Evolutionary conservation across 2,888 invertebrate species (phyloP).

Genomic region (Lochmaea capreae): DNA sequence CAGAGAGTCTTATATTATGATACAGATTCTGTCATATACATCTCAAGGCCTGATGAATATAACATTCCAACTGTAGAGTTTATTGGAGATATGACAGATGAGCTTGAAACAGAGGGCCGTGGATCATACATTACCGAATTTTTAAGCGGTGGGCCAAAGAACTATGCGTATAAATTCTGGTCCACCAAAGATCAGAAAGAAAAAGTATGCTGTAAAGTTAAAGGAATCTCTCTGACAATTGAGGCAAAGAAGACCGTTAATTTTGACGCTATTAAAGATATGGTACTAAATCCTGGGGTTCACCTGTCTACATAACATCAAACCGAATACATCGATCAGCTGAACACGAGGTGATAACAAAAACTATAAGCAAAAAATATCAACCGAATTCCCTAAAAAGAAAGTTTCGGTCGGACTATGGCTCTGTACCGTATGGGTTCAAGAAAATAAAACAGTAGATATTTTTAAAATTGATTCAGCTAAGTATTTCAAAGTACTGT

Average conservation of each 20-base stretch:
- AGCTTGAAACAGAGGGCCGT: not conserved
- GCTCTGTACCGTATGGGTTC: too few species aligned
- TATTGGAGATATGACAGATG: constrained; percentile 55
- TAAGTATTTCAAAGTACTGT: too few species aligned
- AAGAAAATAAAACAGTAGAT: too few species aligned
- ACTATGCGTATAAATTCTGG: constrained; percentile 52
- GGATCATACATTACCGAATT: constrained; percentile 49
- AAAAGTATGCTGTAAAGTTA: not conserved
- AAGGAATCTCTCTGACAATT: not conserved
- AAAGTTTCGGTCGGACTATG: too few species aligned
- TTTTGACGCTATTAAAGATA: constrained; percentile 19
- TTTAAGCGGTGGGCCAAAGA: constrained; percentile 59
- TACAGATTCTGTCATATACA: constrained; percentile 59
- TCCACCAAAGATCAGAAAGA: not conserved
- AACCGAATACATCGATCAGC: constrained; percentile 7
- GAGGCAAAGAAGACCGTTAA: not conserved
- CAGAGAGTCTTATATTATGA: constrained; percentile 58
- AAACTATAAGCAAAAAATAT: not conserved
- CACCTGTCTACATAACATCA: not conserved
- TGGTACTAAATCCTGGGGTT: not conserved
- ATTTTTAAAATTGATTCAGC: too few species aligned
- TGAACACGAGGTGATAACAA: constrained; percentile 4
- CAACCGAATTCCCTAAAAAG: too few species aligned
- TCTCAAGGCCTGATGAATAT: constrained; percentile 40
- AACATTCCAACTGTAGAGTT: constrained; percentile 51